Evolutionary conservation across 2,888 invertebrate species (phyloP).

Genomic region (Pediacus dermestoides): DNA sequence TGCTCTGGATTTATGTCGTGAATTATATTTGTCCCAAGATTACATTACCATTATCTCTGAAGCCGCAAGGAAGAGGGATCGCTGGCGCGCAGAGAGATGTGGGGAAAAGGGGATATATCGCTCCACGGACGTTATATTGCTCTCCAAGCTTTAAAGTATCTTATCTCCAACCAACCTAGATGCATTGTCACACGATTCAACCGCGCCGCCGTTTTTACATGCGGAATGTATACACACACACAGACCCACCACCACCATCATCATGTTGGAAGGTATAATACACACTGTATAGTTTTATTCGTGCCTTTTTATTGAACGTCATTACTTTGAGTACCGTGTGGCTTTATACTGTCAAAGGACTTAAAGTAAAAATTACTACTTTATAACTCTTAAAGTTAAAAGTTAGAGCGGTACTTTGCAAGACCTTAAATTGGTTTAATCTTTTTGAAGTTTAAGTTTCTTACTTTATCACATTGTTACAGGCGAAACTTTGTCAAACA

Average conservation of each 20-base stretch:
- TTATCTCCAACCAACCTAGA: conserved; percentile 23
- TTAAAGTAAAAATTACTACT: conserved; percentile 2
- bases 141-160: conserved; percentile 27
- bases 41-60: conserved; percentile 47
- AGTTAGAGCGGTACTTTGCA: not conserved
- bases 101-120: conserved; percentile 25
- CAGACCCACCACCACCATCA: no score
- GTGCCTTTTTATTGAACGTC: conserved; percentile 13
- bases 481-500: conserved; percentile 5
- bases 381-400: conserved; percentile 3
- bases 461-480: conserved; percentile 6
- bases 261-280: no score
- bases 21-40: conserved; percentile 49
- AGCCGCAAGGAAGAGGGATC: conserved; percentile 30
- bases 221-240: conserved; percentile 1
- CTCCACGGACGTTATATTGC: conserved; percentile 27
- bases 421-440: not conserved
- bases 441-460: not conserved
- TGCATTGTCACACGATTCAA: conserved; percentile 23
- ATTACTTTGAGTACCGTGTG: conserved; percentile 12
- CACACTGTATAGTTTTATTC: not conserved
- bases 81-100: conserved; percentile 5
- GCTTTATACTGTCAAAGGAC: conserved; percentile 1
- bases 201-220: conserved; percentile 15
- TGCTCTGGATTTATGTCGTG: conserved; percentile 44